These are phyloP conservation scores for Neelides folsomi DNA, from an alignment of 2,888 invertebrate species.

Conservation along the genomic window DNA sequence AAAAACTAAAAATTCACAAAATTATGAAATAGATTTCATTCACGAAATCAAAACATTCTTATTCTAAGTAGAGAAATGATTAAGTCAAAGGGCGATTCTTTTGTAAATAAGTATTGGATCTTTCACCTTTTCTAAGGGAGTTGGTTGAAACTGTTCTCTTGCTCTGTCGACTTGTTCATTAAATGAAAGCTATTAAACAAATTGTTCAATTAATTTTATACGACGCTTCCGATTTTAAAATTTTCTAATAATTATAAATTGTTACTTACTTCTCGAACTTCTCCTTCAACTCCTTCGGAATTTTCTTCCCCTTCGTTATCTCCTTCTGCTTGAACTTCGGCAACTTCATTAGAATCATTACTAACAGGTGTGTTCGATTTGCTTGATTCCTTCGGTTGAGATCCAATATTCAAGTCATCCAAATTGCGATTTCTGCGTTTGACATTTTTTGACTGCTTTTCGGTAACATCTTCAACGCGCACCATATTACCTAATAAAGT, in stretches of 20 bases:
- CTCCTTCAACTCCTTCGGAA: neutral
- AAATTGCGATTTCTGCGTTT: no score
- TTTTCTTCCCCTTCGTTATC: neutral
- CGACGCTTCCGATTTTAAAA: no score
- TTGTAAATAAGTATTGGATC: no score
- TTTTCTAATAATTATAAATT: neutral
- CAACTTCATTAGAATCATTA: neutral
- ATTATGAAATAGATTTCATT: no score
- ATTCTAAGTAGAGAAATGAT: no score
- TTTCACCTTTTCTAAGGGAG: conserved; percentile 42
- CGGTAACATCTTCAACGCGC: neutral
- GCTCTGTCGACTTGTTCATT: conserved; percentile 32
- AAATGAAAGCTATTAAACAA: conserved; percentile 18
- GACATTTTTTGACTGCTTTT: neutral
- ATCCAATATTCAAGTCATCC: no score
- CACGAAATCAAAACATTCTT: no score
- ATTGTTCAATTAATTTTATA: neutral
- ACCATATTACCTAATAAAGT: neutral
- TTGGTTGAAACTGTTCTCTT: conserved; percentile 43
- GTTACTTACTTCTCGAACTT: neutral
- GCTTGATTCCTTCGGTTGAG: neutral
- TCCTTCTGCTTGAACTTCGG: neutral
- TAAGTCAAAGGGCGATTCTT: no score
- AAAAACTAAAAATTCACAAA: neutral
- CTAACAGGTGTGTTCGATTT: neutral